phyloP scores from a whole-genome alignment of 2,888 invertebrate genomes.

The Lissocephala sabroskyi region DNA sequence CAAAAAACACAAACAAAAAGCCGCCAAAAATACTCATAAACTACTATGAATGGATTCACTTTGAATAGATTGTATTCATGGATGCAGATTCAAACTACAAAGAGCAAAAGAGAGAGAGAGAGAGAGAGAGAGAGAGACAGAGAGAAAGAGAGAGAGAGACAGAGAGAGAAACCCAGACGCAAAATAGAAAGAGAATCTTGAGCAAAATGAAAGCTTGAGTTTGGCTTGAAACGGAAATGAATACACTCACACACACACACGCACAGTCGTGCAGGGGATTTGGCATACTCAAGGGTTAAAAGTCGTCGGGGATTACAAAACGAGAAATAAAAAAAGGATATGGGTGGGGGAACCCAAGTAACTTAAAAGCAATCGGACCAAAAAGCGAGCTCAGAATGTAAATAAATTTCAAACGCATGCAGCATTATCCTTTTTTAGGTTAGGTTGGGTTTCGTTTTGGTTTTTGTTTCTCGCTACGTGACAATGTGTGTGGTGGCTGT shows the following conservation, averaged over 20 bases:
- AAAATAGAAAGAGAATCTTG: not conserved
- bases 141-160: not conserved
- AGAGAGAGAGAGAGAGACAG: slow-evolving; percentile 4
- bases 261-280: not conserved
- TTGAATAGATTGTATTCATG: too few species aligned
- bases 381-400: slow-evolving; percentile 41
- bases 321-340: not conserved
- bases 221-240: not conserved
- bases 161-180: not conserved
- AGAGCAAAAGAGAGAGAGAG: slow-evolving; percentile 3
- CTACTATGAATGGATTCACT: too few species aligned
- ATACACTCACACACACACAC: slow-evolving; percentile 1
- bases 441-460: too few species aligned
- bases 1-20: too few species aligned
- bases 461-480: slow-evolving; percentile 32
- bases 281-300: not conserved
- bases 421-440: slow-evolving; percentile 40
- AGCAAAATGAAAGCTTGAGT: too few species aligned
- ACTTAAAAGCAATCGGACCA: not conserved
- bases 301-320: too few species aligned
- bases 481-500: slow-evolving; percentile 27
- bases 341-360: not conserved
- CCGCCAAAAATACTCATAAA: too few species aligned
- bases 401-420: slow-evolving; percentile 58
- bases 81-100: slow-evolving; percentile 11